Evolutionary conservation across 2,113 vertebrate genomes (phyloP), one percentile per base, ranked within the genome.

Genomic region (Cyanocitta stelleri): DNA sequence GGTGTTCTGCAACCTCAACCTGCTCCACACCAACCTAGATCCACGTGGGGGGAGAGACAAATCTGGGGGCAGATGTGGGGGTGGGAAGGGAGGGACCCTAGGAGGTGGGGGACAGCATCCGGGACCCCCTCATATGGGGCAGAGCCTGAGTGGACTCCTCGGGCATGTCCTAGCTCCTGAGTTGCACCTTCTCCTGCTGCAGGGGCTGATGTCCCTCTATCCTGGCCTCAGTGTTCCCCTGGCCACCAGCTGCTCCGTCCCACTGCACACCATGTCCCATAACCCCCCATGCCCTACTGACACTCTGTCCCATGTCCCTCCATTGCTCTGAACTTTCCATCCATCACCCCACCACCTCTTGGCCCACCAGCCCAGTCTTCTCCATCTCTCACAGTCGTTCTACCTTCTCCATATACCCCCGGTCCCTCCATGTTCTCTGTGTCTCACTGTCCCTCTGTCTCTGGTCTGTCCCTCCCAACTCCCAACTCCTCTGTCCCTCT

Each of bases 161-260:
- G 0, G 39, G 23, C 27, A 67, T 44, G 16, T 59, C 52, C 37
- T 81, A 52, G 44, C 9, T 67, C 44, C 59, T 59, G 44, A 66
- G 52, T 6, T 51, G 37, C 27, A 44, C 18, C 27, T 74, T 81
- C 33, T 56, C 14, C 35, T 80, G 43, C 37, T 79, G 30, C 11
- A 48, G 24, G 13, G 33, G 52, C 44, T 59, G 30, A 39, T 15
- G 19, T 59, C 44, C 37, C 52, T 52, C 33, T 56, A 13, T 29
- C 44, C 18, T 29, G 27, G 18, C 18, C 13, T 29, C 32, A 51
- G 27, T 14, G 18, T 3, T 44, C 12, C 44, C 52, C 33, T 29
- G 33, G 19, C 10, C 59, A 58, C 18, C 6, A 7, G 32, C 26
- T 43, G 21, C 11, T 49, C 26, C 0, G 0, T 43, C 18, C 32